Percentiles rank a stretch among this genome's conserved stretches.
Evolutionary conservation across 2,888 invertebrate species (phyloP).

Genomic region (Phyllotreta cruciferae): DNA sequence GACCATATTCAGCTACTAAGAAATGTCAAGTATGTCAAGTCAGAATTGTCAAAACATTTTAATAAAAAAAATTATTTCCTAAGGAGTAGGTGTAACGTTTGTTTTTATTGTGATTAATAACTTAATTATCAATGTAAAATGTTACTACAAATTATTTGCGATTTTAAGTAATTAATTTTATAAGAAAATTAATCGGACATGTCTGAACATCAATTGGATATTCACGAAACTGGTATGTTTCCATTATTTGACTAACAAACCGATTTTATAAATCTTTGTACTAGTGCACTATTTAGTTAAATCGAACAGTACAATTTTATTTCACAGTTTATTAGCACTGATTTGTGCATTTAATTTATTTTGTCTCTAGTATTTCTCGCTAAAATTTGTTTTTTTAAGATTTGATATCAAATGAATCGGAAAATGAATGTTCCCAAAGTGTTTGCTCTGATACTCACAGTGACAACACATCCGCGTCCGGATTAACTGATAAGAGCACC

Average conservation of each 20-base stretch:
- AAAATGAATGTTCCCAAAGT: slow-evolving; percentile 58
- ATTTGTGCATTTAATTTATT: too few relatives aligned
- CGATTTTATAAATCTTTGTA: background rate
- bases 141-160: slow-evolving; percentile 9
- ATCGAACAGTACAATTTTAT: background rate
- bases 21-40: background rate
- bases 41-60: slow-evolving; percentile 3
- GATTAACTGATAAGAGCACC: slow-evolving; percentile 55
- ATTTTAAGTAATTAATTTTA: slow-evolving; percentile 2
- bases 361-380: background rate
- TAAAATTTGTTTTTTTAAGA: slow-evolving; percentile 38
- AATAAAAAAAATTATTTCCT: background rate
- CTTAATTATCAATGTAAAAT: slow-evolving; percentile 7
- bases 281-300: background rate
- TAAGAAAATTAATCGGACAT: slow-evolving; percentile 28
- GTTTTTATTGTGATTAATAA: slow-evolving; percentile 8
- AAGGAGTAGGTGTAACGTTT: slow-evolving; percentile 2
- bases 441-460: slow-evolving; percentile 59
- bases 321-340: too few relatives aligned
- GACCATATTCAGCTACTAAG: too few relatives aligned
- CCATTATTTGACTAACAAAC: background rate
- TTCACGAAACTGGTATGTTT: slow-evolving; percentile 39
- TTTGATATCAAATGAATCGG: slow-evolving; percentile 54
- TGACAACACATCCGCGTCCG: slow-evolving; percentile 57
- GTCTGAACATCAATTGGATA: slow-evolving; percentile 39